These are phyloP conservation scores for Apogon talboti DNA, from an alignment of 2,797 vertebrate genomes.

Conservation along the genomic window DNA sequence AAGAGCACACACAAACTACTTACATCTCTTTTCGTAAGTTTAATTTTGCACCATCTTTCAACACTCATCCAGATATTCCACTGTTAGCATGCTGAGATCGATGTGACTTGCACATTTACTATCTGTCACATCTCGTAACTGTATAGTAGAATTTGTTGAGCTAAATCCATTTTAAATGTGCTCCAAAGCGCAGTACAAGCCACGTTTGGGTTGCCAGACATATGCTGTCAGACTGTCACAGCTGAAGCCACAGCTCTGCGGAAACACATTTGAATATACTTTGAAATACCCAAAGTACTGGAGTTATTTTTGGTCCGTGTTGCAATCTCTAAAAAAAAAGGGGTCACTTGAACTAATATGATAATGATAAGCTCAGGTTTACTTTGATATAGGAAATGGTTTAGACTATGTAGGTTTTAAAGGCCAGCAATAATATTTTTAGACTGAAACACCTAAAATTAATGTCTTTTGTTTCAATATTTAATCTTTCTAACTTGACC, in stretches of 20 bases:
- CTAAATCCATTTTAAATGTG: slow-evolving; percentile 39
- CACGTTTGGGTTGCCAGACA: slow-evolving; percentile 29
- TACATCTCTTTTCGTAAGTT: slow-evolving; percentile 15
- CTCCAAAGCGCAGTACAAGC: slow-evolving; percentile 22
- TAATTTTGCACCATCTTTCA: slow-evolving; percentile 36
- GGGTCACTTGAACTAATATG: slow-evolving; percentile 3
- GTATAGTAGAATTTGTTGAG: slow-evolving; percentile 30
- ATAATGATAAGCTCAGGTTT: slow-evolving; percentile 40
- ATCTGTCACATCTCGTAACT: slow-evolving; percentile 47
- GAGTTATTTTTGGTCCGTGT: slow-evolving; percentile 22
- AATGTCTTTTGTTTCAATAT: slow-evolving; percentile 22
- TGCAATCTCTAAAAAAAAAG: slow-evolving; percentile 4
- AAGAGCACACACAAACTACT: background rate
- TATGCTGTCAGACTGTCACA: slow-evolving; percentile 34
- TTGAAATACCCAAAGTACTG: slow-evolving; percentile 10
- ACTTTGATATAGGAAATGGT: background rate
- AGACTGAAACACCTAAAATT: slow-evolving; percentile 6
- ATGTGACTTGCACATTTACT: slow-evolving; percentile 53
- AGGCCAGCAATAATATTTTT: slow-evolving; percentile 4
- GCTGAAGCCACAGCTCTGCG: slow-evolving; percentile 14
- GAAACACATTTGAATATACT: slow-evolving; percentile 5
- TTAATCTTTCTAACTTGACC: slow-evolving; percentile 4
- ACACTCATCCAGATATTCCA: slow-evolving; percentile 7
- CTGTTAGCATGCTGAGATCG: slow-evolving; percentile 10
- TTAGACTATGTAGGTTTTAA: too few relatives aligned